These are phyloP conservation scores for Drosophila setifemur DNA, from an alignment of 1,140 invertebrate genomes.

Conservation along the genomic window DNA sequence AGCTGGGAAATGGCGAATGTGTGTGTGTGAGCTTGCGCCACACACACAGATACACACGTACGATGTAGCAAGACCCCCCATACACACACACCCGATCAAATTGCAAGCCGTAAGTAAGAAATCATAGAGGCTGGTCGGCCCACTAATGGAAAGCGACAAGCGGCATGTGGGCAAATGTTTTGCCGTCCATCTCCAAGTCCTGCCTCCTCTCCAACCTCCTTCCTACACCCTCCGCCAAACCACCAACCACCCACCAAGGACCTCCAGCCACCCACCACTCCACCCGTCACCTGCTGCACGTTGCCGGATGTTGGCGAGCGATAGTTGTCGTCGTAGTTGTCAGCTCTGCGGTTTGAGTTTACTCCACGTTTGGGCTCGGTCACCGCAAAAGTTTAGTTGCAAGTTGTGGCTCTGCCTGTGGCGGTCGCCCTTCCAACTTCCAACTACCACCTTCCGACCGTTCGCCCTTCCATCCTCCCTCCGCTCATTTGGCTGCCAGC, in stretches of 20 bases:
- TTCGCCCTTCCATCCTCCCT: background rate
- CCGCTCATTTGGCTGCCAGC: slow-evolving; percentile 11
- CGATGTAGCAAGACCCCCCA: slow-evolving; percentile 1
- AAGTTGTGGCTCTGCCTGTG: slow-evolving; percentile 28
- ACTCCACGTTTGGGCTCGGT: slow-evolving; percentile 44
- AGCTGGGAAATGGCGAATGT: slow-evolving; percentile 11
- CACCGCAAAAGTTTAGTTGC: slow-evolving; percentile 72
- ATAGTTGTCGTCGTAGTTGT: slow-evolving; percentile 63
- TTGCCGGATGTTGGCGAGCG: slow-evolving; percentile 64
- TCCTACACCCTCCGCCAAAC: background rate
- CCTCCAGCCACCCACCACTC: background rate
- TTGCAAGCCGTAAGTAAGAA: slow-evolving; percentile 72
- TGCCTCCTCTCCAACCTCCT: background rate
- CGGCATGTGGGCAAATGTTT: slow-evolving; percentile 67
- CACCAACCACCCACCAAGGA: slow-evolving; percentile 21
- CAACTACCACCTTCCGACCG: background rate
- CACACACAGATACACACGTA: background rate
- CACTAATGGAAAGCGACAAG: slow-evolving; percentile 78
- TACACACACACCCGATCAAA: slow-evolving; percentile 45
- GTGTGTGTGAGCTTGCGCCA: slow-evolving; percentile 14
- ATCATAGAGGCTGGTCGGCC: slow-evolving; percentile 76
- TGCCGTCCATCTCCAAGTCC: slow-evolving; percentile 11
- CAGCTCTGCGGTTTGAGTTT: slow-evolving; percentile 50
- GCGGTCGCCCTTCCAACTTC: background rate
- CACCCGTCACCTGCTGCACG: slow-evolving; percentile 40